A percentile compares a stretch with the other conserved stretches of the same genome.
These are phyloP conservation scores for Schizothorax lantsangensis DNA, from an alignment of 2,797 vertebrate genomes.

Conservation along the genomic window DNA sequence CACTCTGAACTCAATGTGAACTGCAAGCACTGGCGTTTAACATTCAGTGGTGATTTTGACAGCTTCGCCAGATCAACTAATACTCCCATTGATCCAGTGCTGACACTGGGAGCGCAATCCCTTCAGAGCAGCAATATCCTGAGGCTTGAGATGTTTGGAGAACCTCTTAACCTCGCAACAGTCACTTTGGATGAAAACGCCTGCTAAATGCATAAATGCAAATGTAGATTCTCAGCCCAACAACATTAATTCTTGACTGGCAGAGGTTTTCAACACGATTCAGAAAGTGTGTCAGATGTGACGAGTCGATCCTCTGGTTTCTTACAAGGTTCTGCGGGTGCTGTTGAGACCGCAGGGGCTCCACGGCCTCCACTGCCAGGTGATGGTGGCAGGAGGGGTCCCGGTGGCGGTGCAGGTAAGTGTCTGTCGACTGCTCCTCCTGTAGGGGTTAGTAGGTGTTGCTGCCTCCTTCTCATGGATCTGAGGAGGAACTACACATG, in stretches of 20 bases:
- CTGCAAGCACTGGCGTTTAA: slow-evolving; percentile 38
- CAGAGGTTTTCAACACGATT: background rate
- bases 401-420: slow-evolving; percentile 94
- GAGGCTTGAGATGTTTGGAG: slow-evolving; percentile 38
- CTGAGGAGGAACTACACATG: slow-evolving; percentile 88
- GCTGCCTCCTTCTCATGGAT: slow-evolving; percentile 96
- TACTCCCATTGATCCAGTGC: slow-evolving; percentile 28
- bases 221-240: background rate
- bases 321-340: slow-evolving; percentile 85
- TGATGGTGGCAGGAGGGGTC: slow-evolving; percentile 82
- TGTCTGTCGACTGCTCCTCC: slow-evolving; percentile 89
- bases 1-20: slow-evolving; percentile 61
- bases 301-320: background rate
- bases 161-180: slow-evolving; percentile 31
- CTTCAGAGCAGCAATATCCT: slow-evolving; percentile 42
- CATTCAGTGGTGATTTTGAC: slow-evolving; percentile 38
- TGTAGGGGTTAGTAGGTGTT: slow-evolving; percentile 87
- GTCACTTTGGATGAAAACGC: background rate
- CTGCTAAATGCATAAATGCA: background rate
- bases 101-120: slow-evolving; percentile 14
- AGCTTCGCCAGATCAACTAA: slow-evolving; percentile 37
- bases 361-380: slow-evolving; percentile 96
- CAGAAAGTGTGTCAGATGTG: background rate
- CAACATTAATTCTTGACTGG: background rate
- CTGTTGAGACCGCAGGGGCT: slow-evolving; percentile 89